Percentiles rank a stretch among this genome's conserved stretches.
Evolutionary conservation across 1,140 invertebrate species (phyloP).

Genomic region (Eciton burchellii): DNA sequence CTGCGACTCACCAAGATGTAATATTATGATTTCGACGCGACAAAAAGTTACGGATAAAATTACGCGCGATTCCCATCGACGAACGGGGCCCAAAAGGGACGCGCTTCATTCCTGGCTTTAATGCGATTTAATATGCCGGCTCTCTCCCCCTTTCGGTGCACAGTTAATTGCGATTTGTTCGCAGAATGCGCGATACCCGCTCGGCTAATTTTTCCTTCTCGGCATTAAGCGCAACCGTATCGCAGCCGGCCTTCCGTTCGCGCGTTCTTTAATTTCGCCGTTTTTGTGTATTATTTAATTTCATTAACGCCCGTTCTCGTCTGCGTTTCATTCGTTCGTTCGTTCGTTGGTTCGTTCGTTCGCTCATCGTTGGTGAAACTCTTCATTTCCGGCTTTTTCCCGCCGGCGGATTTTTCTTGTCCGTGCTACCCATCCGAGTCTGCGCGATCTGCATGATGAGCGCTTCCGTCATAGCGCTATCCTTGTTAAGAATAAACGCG

Average conservation of each 20-base stretch:
- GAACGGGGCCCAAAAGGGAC: constrained; percentile 16
- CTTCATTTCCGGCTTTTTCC: constrained; percentile 55
- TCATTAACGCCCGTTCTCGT: constrained; percentile 30
- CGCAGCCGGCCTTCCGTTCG: constrained; percentile 7
- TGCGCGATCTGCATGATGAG: constrained; percentile 45
- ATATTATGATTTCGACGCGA: constrained; percentile 8
- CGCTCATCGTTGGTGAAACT: constrained; percentile 45
- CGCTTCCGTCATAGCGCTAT: constrained; percentile 14
- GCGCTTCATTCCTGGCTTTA: constrained; percentile 59
- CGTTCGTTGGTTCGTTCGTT: not conserved
- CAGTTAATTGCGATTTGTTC: constrained; percentile 73
- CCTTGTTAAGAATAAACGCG: constrained; percentile 52
- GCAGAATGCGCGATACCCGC: constrained; percentile 62
- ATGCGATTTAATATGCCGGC: constrained; percentile 66
- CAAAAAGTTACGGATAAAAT: constrained; percentile 47
- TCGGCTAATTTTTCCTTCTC: constrained; percentile 60
- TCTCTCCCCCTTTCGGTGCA: constrained; percentile 1
- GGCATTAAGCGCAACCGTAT: constrained; percentile 48
- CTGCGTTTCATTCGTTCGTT: constrained; percentile 8
- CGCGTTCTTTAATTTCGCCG: constrained; percentile 23
- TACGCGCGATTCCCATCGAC: constrained; percentile 47
- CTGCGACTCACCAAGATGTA: not conserved
- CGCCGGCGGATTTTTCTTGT: constrained; percentile 43
- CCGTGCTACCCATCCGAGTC: constrained; percentile 21
- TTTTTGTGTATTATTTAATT: constrained; percentile 56